Evolutionary conservation across 2,113 vertebrate species (phyloP), one percentile per base, ranked within the genome.

Genomic region (Parotia lawesii): DNA sequence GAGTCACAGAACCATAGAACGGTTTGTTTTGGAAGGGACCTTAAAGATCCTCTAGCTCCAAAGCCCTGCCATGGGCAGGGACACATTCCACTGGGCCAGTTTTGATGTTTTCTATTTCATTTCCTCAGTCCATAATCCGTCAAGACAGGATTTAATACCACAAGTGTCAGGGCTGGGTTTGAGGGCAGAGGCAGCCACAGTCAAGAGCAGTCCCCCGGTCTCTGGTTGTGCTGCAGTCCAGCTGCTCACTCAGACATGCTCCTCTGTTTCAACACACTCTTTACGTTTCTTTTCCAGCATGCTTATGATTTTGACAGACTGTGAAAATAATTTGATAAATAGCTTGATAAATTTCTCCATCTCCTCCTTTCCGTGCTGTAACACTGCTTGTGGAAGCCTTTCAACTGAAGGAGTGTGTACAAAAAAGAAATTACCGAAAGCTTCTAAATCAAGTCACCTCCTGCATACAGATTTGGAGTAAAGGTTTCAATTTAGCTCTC

Each of bases 321-420:
- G 79, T 84, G 86, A 96, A 96, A 96, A 96, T 89, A 93, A 91
- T 92, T 54, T 84, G 77, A 93, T 96, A 96, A 91, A 91, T 45
- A 91, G 82, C 91, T 94, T 94, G 92, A 95, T 97, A 94, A 96
- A 92, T 90, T 85, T 78, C 66, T 87, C 94, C 80, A 75, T 94
- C 92, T 94, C 85, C 83, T 91, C 85, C 85, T 90, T 84, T 90
- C 88, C 12, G 53, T 67, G 78, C 67, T 79, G 65, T 82, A 71
- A 44, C 40, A 48, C 51, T 73, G 78, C 74, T 90, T 89, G 90
- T 64, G 79, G 90, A 88, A 95, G 73, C 67, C 95, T 93, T 88
- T 81, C 94, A 85, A 90, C 17, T 69, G 88, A 58, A 93, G 89
- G 71, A 84, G 88, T 69, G 74, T 81, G 94, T 96, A 96, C 95